A percentile compares a stretch with the other conserved stretches of the same genome.
These are phyloP conservation scores for Bubo scandiacus DNA, from an alignment of 2,113 vertebrate genomes.

Conservation along the genomic window DNA sequence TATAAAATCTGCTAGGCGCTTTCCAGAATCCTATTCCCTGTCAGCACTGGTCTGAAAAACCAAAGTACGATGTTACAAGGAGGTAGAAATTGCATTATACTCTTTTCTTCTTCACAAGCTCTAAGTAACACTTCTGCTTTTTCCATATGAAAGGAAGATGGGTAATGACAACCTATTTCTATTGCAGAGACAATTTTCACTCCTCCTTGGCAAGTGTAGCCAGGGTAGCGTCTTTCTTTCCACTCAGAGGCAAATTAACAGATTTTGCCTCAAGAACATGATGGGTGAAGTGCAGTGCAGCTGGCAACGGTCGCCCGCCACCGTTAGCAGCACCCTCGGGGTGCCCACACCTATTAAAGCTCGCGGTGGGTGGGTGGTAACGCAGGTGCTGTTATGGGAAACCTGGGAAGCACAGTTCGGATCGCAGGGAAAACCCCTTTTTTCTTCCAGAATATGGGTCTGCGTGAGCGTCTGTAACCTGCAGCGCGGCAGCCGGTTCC, in stretches of 20 bases:
- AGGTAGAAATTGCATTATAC: slow-evolving; percentile 37
- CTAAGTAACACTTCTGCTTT: slow-evolving; percentile 8
- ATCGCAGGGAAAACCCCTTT: not conserved
- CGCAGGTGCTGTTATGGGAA: fast-evolving
- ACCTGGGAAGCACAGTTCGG: fast-evolving
- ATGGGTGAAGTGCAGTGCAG: not conserved
- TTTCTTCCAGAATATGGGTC: not conserved
- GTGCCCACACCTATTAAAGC: not conserved
- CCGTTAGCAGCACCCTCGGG: not conserved
- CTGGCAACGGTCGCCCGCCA: not conserved
- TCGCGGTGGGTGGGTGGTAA: not conserved
- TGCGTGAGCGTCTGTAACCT: fast-evolving
- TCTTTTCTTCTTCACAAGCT: not conserved
- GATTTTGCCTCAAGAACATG: not conserved
- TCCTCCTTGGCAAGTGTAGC: slow-evolving; percentile 41
- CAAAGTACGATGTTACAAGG: not conserved
- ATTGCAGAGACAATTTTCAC: slow-evolving; percentile 39
- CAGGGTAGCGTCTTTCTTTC: not conserved
- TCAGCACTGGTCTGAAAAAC: not conserved
- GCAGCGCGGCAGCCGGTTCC: not conserved
- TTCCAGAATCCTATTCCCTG: not conserved
- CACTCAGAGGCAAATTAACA: slow-evolving; percentile 26
- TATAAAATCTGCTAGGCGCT: not conserved
- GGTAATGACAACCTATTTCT: slow-evolving; percentile 41
- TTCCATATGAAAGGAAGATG: slow-evolving; percentile 26